Base-by-base conservation (phyloP, 2,113 vertebrate genomes). In the Entelurus aequoreus region DNA sequence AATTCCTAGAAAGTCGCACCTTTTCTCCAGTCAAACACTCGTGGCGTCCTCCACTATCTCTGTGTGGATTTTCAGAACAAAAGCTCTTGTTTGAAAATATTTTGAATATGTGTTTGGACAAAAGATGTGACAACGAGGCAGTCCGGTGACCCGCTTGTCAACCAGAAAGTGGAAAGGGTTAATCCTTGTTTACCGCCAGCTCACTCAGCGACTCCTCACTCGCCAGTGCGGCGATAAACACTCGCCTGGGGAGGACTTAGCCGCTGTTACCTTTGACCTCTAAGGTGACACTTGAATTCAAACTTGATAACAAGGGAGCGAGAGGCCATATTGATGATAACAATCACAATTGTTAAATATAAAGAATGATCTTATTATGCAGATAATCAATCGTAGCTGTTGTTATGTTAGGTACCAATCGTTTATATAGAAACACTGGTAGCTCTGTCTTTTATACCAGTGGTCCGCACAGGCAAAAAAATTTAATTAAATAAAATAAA, bases 121-220 rank as follows among this genome's bases (percentile, higher is more conserved):
- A 85, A 84, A 76, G 28, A 28, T 28, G 84, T 56, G 74, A 68
- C 52, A 51, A 52, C 21, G 38, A 65, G 62, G 59, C 49, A 62
- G 14, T 54, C 54, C 64, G 12, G 36, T 72, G 75, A 79, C 80
- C 73, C 51, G 15, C 12, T 76, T 79, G 82, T 82, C 80, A 80
- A 79, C 65, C 84, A 73, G 78, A 80, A 73, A 84, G 75, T 76
- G 75, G 67, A 55, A 71, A 48, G 63, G 79, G 80, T 81, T 87
- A 85, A 88, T 86, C 86, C 79, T 1, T 9, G 48, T 76, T 88
- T 79, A 79, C 71, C 52, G 51, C 40, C 77, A 64, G 66, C 65
- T 86, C 84, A 84, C 74, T 86, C 84, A 82, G 68, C 80, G 73
- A 75, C 70, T 81, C 63, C 77, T 82, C 68, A 56, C 38, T 51